These are phyloP conservation scores for Bicyclus anynana DNA, from an alignment of 1,140 invertebrate genomes.

Conservation along the genomic window DNA sequence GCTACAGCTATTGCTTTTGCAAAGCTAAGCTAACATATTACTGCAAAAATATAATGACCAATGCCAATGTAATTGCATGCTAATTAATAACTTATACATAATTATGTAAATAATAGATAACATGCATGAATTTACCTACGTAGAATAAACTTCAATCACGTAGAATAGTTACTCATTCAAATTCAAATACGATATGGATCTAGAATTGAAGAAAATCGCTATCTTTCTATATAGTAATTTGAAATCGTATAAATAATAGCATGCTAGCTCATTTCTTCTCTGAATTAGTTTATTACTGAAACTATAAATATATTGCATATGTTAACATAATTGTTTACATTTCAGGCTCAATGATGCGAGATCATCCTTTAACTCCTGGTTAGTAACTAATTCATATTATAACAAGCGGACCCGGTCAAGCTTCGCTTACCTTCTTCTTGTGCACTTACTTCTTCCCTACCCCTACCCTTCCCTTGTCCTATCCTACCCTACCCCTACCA, in stretches of 20 bases:
- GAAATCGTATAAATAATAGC: too few species aligned
- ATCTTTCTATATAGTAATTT: too few species aligned
- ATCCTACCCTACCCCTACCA: too few species aligned
- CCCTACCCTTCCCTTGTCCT: too few species aligned
- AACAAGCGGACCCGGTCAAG: neutral
- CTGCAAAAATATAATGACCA: too few species aligned
- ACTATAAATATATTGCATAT: neutral
- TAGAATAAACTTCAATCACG: neutral
- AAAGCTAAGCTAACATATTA: neutral
- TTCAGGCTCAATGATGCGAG: slow-evolving; percentile 71
- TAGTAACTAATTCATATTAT: neutral
- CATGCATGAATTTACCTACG: neutral
- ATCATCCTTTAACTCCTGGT: slow-evolving; percentile 71
- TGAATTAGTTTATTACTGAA: too few species aligned
- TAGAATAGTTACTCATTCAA: too few species aligned
- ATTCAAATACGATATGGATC: too few species aligned
- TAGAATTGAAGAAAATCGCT: too few species aligned
- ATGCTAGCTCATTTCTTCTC: neutral
- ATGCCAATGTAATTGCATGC: neutral
- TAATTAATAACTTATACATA: neutral
- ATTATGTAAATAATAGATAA: neutral
- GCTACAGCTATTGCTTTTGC: neutral
- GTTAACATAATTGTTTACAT: slow-evolving; percentile 13
- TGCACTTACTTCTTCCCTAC: too few species aligned
- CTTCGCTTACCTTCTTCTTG: too few species aligned